Conservation (phyloP, 2,797 vertebrate genomes). For the Setipinna tenuifilis region DNA sequence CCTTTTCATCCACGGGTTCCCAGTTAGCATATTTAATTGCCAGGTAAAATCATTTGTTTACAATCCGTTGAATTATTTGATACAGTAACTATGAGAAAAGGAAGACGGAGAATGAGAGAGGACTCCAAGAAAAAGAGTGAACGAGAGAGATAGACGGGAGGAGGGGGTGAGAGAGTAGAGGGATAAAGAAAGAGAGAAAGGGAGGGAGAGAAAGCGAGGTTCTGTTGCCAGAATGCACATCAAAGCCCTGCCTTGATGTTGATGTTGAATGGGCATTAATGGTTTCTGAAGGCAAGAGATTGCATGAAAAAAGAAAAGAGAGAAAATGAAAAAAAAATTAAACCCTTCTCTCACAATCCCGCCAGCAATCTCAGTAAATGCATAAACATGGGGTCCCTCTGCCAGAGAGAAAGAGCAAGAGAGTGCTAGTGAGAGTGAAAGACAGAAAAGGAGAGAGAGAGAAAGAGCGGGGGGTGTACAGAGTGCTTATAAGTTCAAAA, state of each 20-base stretch:
- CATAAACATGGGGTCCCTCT: slow-evolving; percentile 85
- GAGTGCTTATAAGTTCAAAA: slow-evolving; percentile 25
- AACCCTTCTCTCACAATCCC: slow-evolving; percentile 85
- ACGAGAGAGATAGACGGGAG: slow-evolving; percentile 30
- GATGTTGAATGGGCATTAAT: slow-evolving; percentile 94
- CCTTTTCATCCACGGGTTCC: slow-evolving; percentile 73
- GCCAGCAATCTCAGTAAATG: slow-evolving; percentile 88
- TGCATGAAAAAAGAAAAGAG: slow-evolving; percentile 75
- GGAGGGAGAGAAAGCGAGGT: slow-evolving; percentile 69
- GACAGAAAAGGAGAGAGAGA: slow-evolving; percentile 30
- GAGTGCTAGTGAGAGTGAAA: background rate
- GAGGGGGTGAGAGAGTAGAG: slow-evolving; percentile 65
- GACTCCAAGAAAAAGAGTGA: slow-evolving; percentile 57
- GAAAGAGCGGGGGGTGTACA: slow-evolving; percentile 42
- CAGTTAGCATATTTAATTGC: slow-evolving; percentile 91
- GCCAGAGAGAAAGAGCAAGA: slow-evolving; percentile 70
- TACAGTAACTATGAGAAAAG: slow-evolving; percentile 83
- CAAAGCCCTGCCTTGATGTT: slow-evolving; percentile 95
- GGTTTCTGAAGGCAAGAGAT: slow-evolving; percentile 95
- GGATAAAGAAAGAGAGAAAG: slow-evolving; percentile 52
- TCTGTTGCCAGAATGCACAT: slow-evolving; percentile 95
- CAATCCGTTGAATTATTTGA: slow-evolving; percentile 94
- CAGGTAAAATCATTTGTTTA: slow-evolving; percentile 87
- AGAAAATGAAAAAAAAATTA: slow-evolving; percentile 77
- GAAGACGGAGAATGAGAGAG: slow-evolving; percentile 50